Evolutionary conservation across 2,113 vertebrate species (phyloP), one percentile per base, ranked within the genome.

Genomic region (Zingel zingel): DNA sequence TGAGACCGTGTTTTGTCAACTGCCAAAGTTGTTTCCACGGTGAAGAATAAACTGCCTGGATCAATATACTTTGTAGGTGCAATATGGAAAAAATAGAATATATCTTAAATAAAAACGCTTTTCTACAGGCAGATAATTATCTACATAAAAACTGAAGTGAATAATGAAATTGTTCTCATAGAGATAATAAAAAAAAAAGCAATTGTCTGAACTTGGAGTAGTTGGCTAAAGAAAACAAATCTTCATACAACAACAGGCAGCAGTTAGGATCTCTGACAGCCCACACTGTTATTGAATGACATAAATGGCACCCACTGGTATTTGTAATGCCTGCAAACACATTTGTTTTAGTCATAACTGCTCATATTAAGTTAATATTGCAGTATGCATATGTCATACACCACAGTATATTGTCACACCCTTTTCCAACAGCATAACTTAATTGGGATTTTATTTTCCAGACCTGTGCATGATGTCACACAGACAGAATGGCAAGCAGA

Each of bases 391-490:
- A n/a, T 43, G 0, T 13, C n/a, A 6, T 14, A 21, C 21, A 27
- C 18, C 43, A 50, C 47, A 30, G 65, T 51, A 19, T 30, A 30
- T 50, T 51, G 65, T 21, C 5, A 67, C 65, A 30, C 23, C 64
- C 23, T 13, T 9, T 23, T 73, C 62, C 13, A 57, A 50, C 30
- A 27, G 33, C 25, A 71, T 39, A 50, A 80, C 23, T 74, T 21
- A 5, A 7, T 76, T 51, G 27, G 27, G 27, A 27, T 64, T 68
- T 53, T 23, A 64, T 61, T 77, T 57, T 47, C 67, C 67, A 67
- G 77, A 83, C 64, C 21, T 64, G 71, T 58, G 75, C 71, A 54
- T 78, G 67, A 70, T 85, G 75, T 89, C 83, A 84, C 59, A 48
- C 72, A 76, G 84, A 88, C 68, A 79, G 59, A 68, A 81, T 62